Percentiles rank a stretch among this genome's conserved stretches.
Evolutionary conservation across 2,797 vertebrate species (phyloP).

Genomic region (Bucorvus abyssinicus): DNA sequence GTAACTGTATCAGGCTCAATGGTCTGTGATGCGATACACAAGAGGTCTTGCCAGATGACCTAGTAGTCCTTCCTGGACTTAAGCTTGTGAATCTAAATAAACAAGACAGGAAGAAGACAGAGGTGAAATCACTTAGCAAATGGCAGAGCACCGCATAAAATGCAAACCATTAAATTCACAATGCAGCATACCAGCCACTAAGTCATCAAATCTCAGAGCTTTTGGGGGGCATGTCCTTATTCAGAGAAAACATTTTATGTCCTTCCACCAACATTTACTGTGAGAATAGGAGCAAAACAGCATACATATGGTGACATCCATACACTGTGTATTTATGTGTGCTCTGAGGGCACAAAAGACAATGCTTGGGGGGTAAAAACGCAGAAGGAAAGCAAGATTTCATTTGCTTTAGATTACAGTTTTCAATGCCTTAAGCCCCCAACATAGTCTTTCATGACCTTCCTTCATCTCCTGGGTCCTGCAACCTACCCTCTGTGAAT

Average conservation of each 20-base stretch:
- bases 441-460: background rate
- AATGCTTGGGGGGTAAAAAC: background rate
- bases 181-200: background rate
- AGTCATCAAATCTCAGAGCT: background rate
- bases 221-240: background rate
- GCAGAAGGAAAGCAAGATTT: background rate
- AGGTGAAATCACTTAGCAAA: slow-evolving; percentile 35
- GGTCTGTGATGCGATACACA: background rate
- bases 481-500: background rate
- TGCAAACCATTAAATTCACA: background rate
- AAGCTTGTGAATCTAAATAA: slow-evolving; percentile 49
- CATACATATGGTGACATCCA: background rate
- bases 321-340: rapidly evolving
- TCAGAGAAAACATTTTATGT: background rate
- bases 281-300: background rate
- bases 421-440: background rate
- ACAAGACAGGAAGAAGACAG: slow-evolving; percentile 9
- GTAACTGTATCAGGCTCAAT: slow-evolving; percentile 21
- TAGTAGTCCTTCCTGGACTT: background rate
- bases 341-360: background rate
- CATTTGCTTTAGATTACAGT: background rate
- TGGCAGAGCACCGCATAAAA: background rate
- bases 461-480: background rate
- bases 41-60: slow-evolving; percentile 7
- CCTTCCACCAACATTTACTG: background rate